A percentile compares a stretch with the other conserved stretches of the same genome.
Conservation (phyloP, 2,113 vertebrate species). For the Arizona elegans region DNA sequence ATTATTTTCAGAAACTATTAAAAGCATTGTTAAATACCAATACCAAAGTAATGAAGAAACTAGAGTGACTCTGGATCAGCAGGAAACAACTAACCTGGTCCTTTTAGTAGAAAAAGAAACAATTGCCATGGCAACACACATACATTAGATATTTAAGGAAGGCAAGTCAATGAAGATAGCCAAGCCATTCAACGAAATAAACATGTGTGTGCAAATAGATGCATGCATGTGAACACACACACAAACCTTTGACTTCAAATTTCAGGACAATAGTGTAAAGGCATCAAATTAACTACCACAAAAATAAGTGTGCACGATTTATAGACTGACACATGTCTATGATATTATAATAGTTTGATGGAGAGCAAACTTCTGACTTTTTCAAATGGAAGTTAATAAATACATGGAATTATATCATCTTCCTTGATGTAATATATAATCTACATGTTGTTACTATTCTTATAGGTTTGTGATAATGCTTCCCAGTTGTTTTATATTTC, state of each 20-base stretch:
- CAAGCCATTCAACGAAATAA: slow-evolving; percentile 20
- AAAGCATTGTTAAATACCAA: slow-evolving; percentile 1
- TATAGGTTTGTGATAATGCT: neutral
- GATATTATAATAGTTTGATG: neutral
- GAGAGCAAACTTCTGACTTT: neutral
- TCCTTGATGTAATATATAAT: neutral
- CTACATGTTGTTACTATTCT: neutral
- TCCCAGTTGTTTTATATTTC: neutral
- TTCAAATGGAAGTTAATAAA: neutral
- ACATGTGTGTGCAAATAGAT: neutral
- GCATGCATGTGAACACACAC: neutral
- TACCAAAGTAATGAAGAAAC: slow-evolving; percentile 29
- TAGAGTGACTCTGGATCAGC: slow-evolving; percentile 13
- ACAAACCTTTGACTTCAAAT: neutral
- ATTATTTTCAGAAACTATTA: neutral
- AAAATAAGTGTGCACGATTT: neutral
- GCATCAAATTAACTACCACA: neutral
- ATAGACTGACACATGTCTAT: neutral
- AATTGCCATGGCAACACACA: slow-evolving; percentile 60
- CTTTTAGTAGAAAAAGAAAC: slow-evolving; percentile 45
- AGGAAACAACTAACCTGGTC: slow-evolving; percentile 30
- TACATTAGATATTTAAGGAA: slow-evolving; percentile 39
- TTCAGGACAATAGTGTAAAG: neutral
- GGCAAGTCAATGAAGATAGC: slow-evolving; percentile 39
- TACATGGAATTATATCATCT: neutral